Evolutionary conservation across 2,888 invertebrate genomes (phyloP), one percentile per base, ranked within the genome.

Genomic region (Drosophila austrosaltans): DNA sequence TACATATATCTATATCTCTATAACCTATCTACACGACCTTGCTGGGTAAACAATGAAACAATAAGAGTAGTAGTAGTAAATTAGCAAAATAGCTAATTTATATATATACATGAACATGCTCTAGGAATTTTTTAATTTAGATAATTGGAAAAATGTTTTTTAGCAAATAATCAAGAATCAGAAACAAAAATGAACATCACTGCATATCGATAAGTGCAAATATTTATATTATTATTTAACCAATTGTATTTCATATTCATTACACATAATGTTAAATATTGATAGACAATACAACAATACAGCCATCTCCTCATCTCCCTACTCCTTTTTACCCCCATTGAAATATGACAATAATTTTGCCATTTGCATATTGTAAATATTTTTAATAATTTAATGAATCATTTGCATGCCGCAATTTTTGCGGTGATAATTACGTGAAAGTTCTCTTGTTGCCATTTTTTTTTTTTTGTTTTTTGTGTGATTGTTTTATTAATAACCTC

Each of bases 121-220:
- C 1, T 4, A 69, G 77, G 87, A 82, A 84, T 84, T 84, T 83
- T 84, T 87, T 80, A 85, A 84, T 84, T 84, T 85, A 87, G 87
- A 80, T 84, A 82, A 84, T 84, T 87, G 86, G 36, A 80, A 53
- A 75, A 69, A 69, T 58, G 65, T 64, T 53, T 16, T 16, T 16
- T 32, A 25, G 36, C 39, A 62, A 68, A 61, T 42, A 59, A 67
- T 57, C 32, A 48, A 48, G 32, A 59, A 60, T 32, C 36, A 36
- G 57, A 32, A 44, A 62, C 48, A 40, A 62, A 22, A 42, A 40
- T 2, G 39, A 20, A 25, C 12, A 56, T 36, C 16, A 2, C 20
- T 16, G 54, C 7, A 20, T 28, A 30, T 30, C 28, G 2, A 48
- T 20, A 44, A n/a, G 36, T 42, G 22, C 56, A 48, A 77, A 77